Conservation (phyloP, 1,140 invertebrate species). For the Phortica variegata region DNA sequence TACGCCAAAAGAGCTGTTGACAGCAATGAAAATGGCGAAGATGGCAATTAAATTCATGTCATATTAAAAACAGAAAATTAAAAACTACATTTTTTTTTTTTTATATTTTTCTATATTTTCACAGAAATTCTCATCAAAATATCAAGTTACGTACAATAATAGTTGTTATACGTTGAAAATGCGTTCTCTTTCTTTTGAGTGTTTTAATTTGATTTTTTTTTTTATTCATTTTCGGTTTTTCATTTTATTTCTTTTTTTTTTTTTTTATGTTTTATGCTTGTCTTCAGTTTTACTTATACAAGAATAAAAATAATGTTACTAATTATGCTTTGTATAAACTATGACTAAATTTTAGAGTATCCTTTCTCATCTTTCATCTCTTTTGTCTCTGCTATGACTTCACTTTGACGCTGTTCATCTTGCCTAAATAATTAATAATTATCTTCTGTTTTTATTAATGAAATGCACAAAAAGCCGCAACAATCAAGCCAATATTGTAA, state of each 20-base stretch:
- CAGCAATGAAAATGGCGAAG: conserved; percentile 16
- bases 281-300: conserved; percentile 49
- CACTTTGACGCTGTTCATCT: conserved; percentile 15
- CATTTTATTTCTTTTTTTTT: conserved; percentile 6
- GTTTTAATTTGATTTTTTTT: conserved; percentile 1
- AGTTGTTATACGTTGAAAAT: conserved; percentile 49
- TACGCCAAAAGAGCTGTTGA: not conserved
- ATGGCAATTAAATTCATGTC: too few relatives aligned
- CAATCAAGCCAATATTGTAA: conserved; percentile 48
- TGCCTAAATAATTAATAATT: conserved; percentile 31
- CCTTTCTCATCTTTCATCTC: not conserved
- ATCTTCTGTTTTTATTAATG: conserved; percentile 26
- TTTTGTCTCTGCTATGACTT: conserved; percentile 8
- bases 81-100: conserved; percentile 18
- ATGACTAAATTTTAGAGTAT: conserved; percentile 29
- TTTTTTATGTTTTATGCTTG: not conserved
- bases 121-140: conserved; percentile 54
- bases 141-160: conserved; percentile 53
- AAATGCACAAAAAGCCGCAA: conserved; percentile 55
- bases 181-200: conserved; percentile 31
- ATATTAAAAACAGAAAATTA: too few relatives aligned
- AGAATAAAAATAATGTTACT: conserved; percentile 47
- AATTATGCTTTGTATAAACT: conserved; percentile 41
- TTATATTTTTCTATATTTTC: conserved; percentile 41
- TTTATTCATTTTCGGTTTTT: conserved; percentile 1